Evolutionary conservation across 1,140 invertebrate genomes (phyloP), one percentile per base, ranked within the genome.

Genomic region (Calephelis nemesis): DNA sequence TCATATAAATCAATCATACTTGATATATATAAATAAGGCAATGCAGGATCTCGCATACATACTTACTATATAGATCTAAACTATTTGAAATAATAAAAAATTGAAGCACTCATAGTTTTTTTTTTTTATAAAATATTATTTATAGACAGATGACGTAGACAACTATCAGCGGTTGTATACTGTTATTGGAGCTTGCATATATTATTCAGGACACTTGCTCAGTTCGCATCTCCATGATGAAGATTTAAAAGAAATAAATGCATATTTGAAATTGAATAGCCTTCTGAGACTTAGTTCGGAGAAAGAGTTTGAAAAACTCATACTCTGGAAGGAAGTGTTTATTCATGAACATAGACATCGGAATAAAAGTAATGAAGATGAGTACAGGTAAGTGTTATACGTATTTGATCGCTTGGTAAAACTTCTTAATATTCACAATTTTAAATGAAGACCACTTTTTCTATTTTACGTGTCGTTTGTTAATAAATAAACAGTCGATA

Each of bases 261-360:
- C 94, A 7, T 96, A 94, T 87, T 92, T 96, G 64, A 92, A 94
- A 64, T 92, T 95, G 71, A 94, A 94, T 71, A 95, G 95, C 10
- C 85, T 97, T 62, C 83, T 96, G 13, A 93, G 94, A 79, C 87
- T 96, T 11, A 93, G 94, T 39, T 90, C 86, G 63, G 93, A 93
- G 0, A 95, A 95, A 70, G 91, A 94, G 19, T 90, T 96, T 0
- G 94, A 95, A 65, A 95, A 94, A 68, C 82, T 97, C 30, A 93
- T 97, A n/a, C 85, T 96, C 10, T 97, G 96, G 96, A 94, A 94
- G 80, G 95, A 95, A 91, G 94, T 96, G 19, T 95, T 93, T 77
- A 82, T 93, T 47, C 78, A 90, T 68, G 92, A 92, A 73, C 82
- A 85, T 68, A 85, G 87, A 71, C 81, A 82, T 67, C 79, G 79